Percentiles rank a stretch among this genome's conserved stretches.
Conservation (phyloP, 2,888 invertebrate genomes). For the Andrena bucephala region DNA sequence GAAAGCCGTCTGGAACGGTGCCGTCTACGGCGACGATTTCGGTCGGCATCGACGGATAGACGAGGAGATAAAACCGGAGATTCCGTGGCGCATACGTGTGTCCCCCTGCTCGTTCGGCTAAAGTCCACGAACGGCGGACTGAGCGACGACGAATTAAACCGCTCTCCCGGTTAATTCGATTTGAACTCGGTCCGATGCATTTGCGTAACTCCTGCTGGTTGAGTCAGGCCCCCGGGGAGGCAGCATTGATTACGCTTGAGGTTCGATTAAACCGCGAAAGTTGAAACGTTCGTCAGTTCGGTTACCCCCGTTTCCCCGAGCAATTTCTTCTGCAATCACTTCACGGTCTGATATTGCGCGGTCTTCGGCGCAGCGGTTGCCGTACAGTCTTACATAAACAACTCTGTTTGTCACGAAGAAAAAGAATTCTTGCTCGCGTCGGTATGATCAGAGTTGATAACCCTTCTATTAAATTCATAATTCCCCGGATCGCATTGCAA, state of each 20-base stretch:
- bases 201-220: slow-evolving; percentile 55
- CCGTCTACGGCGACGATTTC: not conserved
- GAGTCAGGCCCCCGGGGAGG: slow-evolving; percentile 37
- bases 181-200: slow-evolving; percentile 34
- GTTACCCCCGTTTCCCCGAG: slow-evolving; percentile 47
- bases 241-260: slow-evolving; percentile 54
- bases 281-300: slow-evolving; percentile 57
- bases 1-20: not conserved
- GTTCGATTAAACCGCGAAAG: slow-evolving; percentile 64
- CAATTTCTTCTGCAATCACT: slow-evolving; percentile 57
- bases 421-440: not conserved
- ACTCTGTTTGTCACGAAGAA: not conserved
- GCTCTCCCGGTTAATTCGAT: slow-evolving; percentile 40
- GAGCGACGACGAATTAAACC: slow-evolving; percentile 16
- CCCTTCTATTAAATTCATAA: not conserved
- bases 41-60: not conserved
- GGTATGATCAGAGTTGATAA: not conserved
- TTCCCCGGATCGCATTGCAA: too few species aligned
- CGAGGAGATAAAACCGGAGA: not conserved
- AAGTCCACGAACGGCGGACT: not conserved
- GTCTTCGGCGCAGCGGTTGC: not conserved
- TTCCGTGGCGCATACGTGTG: not conserved
- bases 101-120: not conserved
- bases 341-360: slow-evolving; percentile 35
- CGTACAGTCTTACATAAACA: slow-evolving; percentile 18